Conservation (phyloP, 1,140 invertebrate genomes). For the Latrodectus geometricus region DNA sequence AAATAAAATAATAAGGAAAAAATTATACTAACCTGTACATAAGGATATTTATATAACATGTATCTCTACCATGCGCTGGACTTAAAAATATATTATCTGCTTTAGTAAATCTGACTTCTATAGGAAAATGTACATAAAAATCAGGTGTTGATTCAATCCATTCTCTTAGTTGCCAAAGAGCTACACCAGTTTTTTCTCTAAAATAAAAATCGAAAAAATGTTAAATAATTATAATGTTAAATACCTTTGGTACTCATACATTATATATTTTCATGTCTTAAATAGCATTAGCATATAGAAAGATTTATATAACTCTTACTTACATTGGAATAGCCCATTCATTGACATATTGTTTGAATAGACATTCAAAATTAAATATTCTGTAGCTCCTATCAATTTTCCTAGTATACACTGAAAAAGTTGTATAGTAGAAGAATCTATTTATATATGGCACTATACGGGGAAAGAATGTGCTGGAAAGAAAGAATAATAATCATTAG, state of each 20-base stretch:
- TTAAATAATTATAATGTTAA: too few relatives aligned
- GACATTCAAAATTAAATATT: constrained; percentile 70
- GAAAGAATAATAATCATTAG: constrained; percentile 24
- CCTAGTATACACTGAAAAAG: constrained; percentile 63
- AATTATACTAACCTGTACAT: constrained; percentile 67
- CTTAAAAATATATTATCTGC: constrained; percentile 68
- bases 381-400: constrained; percentile 66
- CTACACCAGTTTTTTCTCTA: constrained; percentile 67
- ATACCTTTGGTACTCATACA: too few relatives aligned
- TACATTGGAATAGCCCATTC: constrained; percentile 70
- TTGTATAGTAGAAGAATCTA: constrained; percentile 64
- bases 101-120: constrained; percentile 69
- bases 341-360: constrained; percentile 69
- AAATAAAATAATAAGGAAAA: too few relatives aligned
- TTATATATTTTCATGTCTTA: neutral
- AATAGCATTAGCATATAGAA: neutral
- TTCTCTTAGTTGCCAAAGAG: constrained; percentile 65
- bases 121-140: constrained; percentile 68
- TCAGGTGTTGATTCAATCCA: constrained; percentile 65
- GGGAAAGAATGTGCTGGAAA: constrained; percentile 65
- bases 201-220: neutral
- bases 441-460: constrained; percentile 66
- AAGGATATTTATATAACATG: constrained; percentile 70
- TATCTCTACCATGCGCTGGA: constrained; percentile 67
- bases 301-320: constrained; percentile 13